Conservation (phyloP, 30 jellyfish, hydroid and myxozoan genomes). For the Hydractinia symbiolongicarpus region DNA sequence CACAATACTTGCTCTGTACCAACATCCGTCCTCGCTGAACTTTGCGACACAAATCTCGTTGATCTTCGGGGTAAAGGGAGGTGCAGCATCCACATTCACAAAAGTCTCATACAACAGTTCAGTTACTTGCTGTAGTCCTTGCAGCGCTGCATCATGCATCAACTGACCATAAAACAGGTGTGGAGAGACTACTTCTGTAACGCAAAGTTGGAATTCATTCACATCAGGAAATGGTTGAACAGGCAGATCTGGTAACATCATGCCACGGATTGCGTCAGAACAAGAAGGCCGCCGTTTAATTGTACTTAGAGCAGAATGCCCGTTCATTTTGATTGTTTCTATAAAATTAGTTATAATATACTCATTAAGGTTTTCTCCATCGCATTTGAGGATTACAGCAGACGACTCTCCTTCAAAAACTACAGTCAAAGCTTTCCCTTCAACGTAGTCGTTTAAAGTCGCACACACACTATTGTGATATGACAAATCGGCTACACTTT, state of each 20-base stretch:
- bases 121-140: slow-evolving; percentile 23
- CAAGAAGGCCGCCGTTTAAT: background rate
- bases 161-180: slow-evolving; percentile 58
- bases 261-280: slow-evolving; percentile 31
- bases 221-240: slow-evolving; percentile 62
- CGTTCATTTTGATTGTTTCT: slow-evolving; percentile 25
- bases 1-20: slow-evolving; percentile 39
- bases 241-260: slow-evolving; percentile 54
- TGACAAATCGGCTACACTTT: background rate
- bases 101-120: background rate
- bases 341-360: slow-evolving; percentile 3
- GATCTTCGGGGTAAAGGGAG: slow-evolving; percentile 27
- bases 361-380: slow-evolving; percentile 8
- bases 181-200: slow-evolving; percentile 74
- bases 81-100: background rate
- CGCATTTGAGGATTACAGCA: no score
- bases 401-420: background rate
- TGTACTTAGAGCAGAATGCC: background rate
- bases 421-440: background rate
- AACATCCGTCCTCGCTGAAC: slow-evolving; percentile 22
- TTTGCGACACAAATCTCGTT: slow-evolving; percentile 35
- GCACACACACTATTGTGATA: background rate
- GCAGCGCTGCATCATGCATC: slow-evolving; percentile 33
- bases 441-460: background rate
- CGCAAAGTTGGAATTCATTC: slow-evolving; percentile 43